Conservation (phyloP, 2,113 vertebrate genomes). For the Misgurnus anguillicaudatus region DNA sequence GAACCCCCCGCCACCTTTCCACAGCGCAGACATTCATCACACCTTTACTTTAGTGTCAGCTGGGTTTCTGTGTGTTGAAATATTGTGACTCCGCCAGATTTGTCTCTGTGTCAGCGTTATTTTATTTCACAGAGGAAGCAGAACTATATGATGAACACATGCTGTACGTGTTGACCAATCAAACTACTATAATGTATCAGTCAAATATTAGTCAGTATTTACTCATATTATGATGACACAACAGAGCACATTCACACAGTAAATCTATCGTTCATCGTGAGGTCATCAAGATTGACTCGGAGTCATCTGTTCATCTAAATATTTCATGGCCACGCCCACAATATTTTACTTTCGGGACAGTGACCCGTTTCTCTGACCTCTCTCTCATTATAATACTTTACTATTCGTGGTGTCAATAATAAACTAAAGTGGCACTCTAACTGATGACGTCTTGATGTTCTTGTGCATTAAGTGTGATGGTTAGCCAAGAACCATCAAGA, state of each 20-base stretch:
- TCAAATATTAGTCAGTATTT: neutral
- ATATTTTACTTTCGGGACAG: neutral
- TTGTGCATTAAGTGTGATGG: slow-evolving; percentile 4
- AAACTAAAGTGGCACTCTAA: slow-evolving; percentile 19
- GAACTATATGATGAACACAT: neutral
- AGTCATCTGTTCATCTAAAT: neutral
- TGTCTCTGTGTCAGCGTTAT: slow-evolving; percentile 7
- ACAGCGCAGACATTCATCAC: neutral
- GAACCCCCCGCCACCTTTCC: slow-evolving; percentile 17
- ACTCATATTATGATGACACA: slow-evolving; percentile 8
- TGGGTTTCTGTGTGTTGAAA: neutral
- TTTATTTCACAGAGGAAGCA: neutral
- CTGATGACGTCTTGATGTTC: neutral
- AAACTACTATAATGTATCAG: neutral
- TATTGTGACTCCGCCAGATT: neutral
- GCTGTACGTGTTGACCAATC: neutral
- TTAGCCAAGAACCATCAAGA: neutral
- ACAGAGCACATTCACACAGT: neutral
- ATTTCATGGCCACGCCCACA: neutral
- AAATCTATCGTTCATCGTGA: neutral
- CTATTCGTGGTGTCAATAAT: slow-evolving; percentile 7
- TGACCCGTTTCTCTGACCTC: slow-evolving; percentile 2
- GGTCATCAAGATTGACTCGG: neutral
- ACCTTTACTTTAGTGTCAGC: neutral
- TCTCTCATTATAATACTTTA: slow-evolving; percentile 1